Evolutionary conservation across 2,113 vertebrate species (phyloP).

Genomic region (Protomyctophum bolini): DNA sequence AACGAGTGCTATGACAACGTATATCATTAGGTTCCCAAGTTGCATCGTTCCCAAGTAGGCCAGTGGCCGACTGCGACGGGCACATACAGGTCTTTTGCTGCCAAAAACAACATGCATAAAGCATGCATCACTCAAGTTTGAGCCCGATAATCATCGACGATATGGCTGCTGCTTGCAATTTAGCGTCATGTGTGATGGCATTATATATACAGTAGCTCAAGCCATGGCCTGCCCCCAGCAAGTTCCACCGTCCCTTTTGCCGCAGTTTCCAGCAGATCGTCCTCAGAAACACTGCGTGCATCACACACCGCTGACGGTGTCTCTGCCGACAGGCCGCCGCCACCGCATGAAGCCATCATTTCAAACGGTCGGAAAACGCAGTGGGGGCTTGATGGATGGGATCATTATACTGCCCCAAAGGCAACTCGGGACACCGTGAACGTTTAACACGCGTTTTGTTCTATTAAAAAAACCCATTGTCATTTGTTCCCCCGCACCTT

Average conservation of each 20-base stretch:
- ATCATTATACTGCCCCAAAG: constrained; percentile 50
- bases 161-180: too few relatives aligned
- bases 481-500: neutral
- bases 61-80: too few relatives aligned
- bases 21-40: too few relatives aligned
- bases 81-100: too few relatives aligned
- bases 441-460: constrained; percentile 21
- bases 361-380: constrained; percentile 50
- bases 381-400: constrained; percentile 68
- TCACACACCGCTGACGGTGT: constrained; percentile 58
- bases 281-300: constrained; percentile 31
- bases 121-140: too few relatives aligned
- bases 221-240: neutral
- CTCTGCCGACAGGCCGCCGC: constrained; percentile 60
- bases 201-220: too few relatives aligned
- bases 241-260: constrained; percentile 17
- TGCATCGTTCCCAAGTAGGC: too few relatives aligned
- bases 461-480: constrained; percentile 23
- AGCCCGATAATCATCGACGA: too few relatives aligned
- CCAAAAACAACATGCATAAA: too few relatives aligned
- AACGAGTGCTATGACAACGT: too few relatives aligned
- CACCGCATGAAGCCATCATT: constrained; percentile 63
- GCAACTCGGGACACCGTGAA: constrained; percentile 16
- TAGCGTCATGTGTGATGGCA: too few relatives aligned
- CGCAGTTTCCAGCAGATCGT: constrained; percentile 44